Conservation (phyloP, 1,140 invertebrate genomes). For the Vanessa tameamea region DNA sequence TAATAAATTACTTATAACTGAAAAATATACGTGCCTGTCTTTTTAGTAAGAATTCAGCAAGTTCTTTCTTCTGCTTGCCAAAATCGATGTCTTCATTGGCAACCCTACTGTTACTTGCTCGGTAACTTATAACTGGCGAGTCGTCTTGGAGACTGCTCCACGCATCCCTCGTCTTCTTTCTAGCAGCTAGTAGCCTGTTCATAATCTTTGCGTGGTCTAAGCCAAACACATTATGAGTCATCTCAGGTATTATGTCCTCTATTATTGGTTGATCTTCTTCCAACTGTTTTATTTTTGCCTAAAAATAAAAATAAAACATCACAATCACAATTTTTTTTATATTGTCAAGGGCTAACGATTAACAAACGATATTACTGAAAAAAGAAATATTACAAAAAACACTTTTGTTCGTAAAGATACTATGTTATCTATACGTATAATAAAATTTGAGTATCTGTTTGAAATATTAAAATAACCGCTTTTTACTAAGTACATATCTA, state of each 20-base stretch:
- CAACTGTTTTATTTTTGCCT: constrained; percentile 78
- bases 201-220: constrained; percentile 85
- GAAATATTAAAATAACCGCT: too few species aligned
- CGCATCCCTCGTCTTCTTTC: constrained; percentile 78
- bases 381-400: too few species aligned
- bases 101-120: constrained; percentile 11
- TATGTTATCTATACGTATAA: too few species aligned
- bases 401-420: too few species aligned
- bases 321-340: background rate
- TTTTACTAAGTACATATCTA: too few species aligned
- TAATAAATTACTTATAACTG: background rate
- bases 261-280: constrained; percentile 58
- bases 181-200: constrained; percentile 75
- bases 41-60: constrained; percentile 67
- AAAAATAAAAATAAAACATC: constrained; percentile 13
- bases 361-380: background rate
- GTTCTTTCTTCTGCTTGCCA: constrained; percentile 57
- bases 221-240: constrained; percentile 87
- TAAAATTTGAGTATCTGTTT: too few species aligned
- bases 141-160: constrained; percentile 65
- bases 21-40: constrained; percentile 55
- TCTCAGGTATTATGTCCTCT: constrained; percentile 79
- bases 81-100: constrained; percentile 41
- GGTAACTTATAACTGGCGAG: constrained; percentile 59
- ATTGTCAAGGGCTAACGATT: background rate